Conservation (phyloP, 2,797 vertebrate genomes). For the Catostomus latipinnis region DNA sequence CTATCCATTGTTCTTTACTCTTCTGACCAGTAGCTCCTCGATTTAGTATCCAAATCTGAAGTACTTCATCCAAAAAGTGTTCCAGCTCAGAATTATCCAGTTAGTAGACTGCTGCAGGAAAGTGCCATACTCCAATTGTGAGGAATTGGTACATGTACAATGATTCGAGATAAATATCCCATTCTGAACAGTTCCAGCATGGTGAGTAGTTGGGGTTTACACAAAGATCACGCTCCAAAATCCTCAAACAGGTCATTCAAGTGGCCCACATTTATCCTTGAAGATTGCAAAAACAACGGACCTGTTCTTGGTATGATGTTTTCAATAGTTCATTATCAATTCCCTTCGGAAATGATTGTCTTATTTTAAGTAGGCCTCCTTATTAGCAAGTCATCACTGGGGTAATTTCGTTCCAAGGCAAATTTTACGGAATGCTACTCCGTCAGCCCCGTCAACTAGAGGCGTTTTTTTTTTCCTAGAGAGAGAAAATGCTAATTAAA, state of each 20-base stretch:
- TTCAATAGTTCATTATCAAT: constrained; percentile 9
- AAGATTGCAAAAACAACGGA: constrained; percentile 26
- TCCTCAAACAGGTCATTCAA: neutral
- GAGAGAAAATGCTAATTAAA: constrained; percentile 60
- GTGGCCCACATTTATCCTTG: constrained; percentile 24
- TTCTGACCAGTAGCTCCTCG: constrained; percentile 15
- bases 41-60: constrained; percentile 20
- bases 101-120: neutral
- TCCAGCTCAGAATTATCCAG: constrained; percentile 22
- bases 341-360: constrained; percentile 11
- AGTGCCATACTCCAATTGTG: constrained; percentile 10
- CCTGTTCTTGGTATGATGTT: constrained; percentile 10
- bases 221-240: constrained; percentile 4
- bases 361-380: constrained; percentile 48
- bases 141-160: constrained; percentile 12
- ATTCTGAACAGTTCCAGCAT: constrained; percentile 22
- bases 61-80: neutral
- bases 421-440: constrained; percentile 40
- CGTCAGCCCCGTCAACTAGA: constrained; percentile 26
- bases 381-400: neutral
- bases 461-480: constrained; percentile 54
- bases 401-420: constrained; percentile 16
- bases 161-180: constrained; percentile 48
- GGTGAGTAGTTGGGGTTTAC: constrained; percentile 1
- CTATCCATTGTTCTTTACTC: constrained; percentile 51